A percentile compares a stretch with the other conserved stretches of the same genome.
phyloP scores from a whole-genome alignment of 2,888 invertebrate species.

The Lingula anatina region DNA sequence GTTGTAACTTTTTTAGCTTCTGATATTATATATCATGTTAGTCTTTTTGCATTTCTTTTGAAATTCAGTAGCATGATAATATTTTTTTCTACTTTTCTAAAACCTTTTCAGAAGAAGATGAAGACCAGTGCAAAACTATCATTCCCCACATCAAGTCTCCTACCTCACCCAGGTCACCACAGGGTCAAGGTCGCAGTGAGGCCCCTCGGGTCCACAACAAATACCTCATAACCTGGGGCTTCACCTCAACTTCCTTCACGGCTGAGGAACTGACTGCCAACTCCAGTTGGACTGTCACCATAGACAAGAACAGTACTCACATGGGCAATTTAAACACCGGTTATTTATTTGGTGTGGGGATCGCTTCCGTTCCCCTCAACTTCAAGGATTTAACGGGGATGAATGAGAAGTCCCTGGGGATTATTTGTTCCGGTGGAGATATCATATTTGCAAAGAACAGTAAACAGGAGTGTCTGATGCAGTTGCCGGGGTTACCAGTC shows the following conservation, averaged over 20 bases:
- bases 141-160: conserved; percentile 9
- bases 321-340: conserved; percentile 33
- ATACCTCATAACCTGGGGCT: conserved; percentile 44
- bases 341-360: conserved; percentile 45
- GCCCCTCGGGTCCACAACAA: conserved; percentile 32
- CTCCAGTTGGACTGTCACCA: conserved; percentile 37
- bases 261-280: conserved; percentile 27
- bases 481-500: conserved; percentile 33
- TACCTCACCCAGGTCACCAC: conserved; percentile 22
- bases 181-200: conserved; percentile 14
- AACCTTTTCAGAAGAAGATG: no score
- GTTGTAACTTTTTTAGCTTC: no score
- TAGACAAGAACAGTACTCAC: conserved; percentile 37
- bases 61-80: no score
- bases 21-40: no score
- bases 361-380: conserved; percentile 27
- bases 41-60: no score
- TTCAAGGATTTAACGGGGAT: conserved; percentile 42
- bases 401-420: conserved; percentile 29
- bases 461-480: conserved; percentile 27
- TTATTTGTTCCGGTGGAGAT: conserved; percentile 33
- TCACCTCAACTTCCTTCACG: conserved; percentile 43
- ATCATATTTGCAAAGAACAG: conserved; percentile 30
- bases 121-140: no score
- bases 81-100: no score